Conservation (phyloP, 2,888 invertebrate genomes). For the Lepidocyrtinus sp. region DNA sequence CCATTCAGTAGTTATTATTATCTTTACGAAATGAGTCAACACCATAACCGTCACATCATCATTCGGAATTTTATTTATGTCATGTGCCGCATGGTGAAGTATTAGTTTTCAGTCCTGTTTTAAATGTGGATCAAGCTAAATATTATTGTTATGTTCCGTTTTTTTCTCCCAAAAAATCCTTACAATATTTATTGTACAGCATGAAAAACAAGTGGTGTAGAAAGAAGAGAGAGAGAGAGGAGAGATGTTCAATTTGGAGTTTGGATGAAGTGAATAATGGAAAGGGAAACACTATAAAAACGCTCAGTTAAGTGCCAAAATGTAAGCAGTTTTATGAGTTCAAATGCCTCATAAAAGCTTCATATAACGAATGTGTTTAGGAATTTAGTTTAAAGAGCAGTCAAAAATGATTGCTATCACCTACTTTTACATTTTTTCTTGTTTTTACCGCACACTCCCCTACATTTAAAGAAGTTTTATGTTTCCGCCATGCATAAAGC, state of each 20-base stretch:
- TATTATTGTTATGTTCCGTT: constrained; percentile 23
- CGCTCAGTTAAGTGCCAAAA: constrained; percentile 48
- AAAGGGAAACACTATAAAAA: constrained; percentile 35
- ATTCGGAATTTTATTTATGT: not conserved
- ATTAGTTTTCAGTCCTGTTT: not conserved
- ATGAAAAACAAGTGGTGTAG: not conserved
- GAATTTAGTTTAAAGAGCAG: not conserved
- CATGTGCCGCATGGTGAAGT: not conserved
- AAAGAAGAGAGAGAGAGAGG: not conserved
- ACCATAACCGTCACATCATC: not conserved
- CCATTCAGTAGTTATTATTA: not conserved
- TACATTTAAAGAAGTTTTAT: not conserved
- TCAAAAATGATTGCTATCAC: not conserved
- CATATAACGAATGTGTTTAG: constrained; percentile 22
- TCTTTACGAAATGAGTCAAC: not conserved
- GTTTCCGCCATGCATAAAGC: not conserved
- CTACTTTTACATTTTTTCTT: no score
- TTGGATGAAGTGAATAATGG: constrained; percentile 36
- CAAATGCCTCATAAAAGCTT: constrained; percentile 50
- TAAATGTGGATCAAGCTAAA: not conserved
- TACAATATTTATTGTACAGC: constrained; percentile 2
- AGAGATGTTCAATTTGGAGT: no score
- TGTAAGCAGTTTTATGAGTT: constrained; percentile 45
- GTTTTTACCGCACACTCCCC: constrained; percentile 7
- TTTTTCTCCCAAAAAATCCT: not conserved